These are phyloP conservation scores for Tetramorium alpestre DNA, from an alignment of 1,140 invertebrate genomes.

Conservation along the genomic window DNA sequence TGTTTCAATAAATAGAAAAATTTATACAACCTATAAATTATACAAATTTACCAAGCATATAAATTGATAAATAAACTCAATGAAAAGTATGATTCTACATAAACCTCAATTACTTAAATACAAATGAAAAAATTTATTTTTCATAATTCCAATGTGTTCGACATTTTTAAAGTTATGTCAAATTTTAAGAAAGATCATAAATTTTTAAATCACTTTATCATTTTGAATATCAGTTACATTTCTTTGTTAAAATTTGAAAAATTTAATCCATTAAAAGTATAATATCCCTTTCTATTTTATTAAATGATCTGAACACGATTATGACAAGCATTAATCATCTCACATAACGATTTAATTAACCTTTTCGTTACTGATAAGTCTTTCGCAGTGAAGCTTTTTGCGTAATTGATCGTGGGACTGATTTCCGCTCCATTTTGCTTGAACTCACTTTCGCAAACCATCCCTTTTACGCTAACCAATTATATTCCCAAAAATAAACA, in stretches of 20 bases:
- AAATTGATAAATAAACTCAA: background rate
- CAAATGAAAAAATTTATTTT: background rate
- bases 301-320: constrained; percentile 7
- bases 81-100: background rate
- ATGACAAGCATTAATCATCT: constrained; percentile 11
- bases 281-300: background rate
- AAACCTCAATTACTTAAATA: background rate
- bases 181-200: background rate
- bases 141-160: background rate
- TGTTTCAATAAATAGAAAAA: background rate
- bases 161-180: background rate
- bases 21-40: background rate
- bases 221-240: background rate
- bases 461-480: background rate
- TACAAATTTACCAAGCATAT: background rate
- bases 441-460: background rate
- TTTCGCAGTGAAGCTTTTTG: background rate
- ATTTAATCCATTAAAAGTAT: background rate
- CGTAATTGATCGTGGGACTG: background rate
- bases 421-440: constrained; percentile 6
- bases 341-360: background rate
- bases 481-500: background rate
- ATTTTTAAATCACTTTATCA: background rate
- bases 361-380: background rate
- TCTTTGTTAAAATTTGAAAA: background rate